These are phyloP conservation scores for Turnix velox DNA, from an alignment of 2,113 vertebrate species.

Conservation along the genomic window DNA sequence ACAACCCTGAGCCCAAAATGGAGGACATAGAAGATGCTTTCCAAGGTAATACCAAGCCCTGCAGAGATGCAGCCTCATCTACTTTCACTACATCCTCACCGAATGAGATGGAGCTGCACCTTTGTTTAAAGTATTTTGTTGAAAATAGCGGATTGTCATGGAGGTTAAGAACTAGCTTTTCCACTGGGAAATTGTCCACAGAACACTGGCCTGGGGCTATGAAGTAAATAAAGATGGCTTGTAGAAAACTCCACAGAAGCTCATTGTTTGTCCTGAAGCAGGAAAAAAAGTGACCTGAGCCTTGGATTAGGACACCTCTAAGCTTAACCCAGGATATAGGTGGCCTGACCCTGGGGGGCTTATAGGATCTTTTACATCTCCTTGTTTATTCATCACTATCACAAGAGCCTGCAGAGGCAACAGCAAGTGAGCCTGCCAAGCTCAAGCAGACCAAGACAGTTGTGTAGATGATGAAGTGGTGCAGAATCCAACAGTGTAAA, in stretches of 20 bases:
- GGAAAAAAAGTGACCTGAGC: neutral
- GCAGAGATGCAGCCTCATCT: neutral
- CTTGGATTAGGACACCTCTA: neutral
- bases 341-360: neutral
- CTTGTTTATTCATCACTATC: neutral
- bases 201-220: neutral
- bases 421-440: neutral
- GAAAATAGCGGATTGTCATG: neutral
- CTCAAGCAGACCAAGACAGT: neutral
- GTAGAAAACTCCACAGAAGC: neutral
- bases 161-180: neutral
- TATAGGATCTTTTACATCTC: neutral
- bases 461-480: neutral
- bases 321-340: neutral
- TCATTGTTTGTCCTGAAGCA: neutral
- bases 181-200: neutral
- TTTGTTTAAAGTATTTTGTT: neutral
- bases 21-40: slow-evolving; percentile 88
- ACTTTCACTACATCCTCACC: neutral
- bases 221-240: neutral
- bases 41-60: slow-evolving; percentile 76
- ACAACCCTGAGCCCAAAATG: slow-evolving; percentile 77
- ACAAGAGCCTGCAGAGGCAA: neutral
- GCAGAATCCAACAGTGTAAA: neutral
- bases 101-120: neutral